A percentile compares a stretch with the other conserved stretches of the same genome.
Conservation (phyloP, 2,113 vertebrate genomes). For the Madoqua kirkii region DNA sequence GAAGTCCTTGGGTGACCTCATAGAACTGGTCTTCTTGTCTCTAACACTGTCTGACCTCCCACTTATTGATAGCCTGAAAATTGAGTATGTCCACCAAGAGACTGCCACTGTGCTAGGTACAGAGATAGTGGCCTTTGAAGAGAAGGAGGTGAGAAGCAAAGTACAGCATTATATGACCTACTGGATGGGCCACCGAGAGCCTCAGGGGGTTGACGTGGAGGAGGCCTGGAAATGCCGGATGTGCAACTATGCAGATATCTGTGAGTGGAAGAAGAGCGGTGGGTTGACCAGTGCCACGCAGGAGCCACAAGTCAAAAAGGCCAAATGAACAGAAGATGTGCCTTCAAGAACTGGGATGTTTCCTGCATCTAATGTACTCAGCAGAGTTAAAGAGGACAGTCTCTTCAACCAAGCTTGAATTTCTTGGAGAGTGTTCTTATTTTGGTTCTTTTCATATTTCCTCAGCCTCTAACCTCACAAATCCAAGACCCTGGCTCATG, state of each 20-base stretch:
- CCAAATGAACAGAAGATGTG: slow-evolving; percentile 13
- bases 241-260: slow-evolving; percentile 75
- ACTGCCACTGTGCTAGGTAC: slow-evolving; percentile 70
- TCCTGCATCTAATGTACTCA: not conserved
- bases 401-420: not conserved
- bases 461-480: not conserved
- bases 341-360: not conserved
- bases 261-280: slow-evolving; percentile 73
- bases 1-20: slow-evolving; percentile 74
- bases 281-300: not conserved
- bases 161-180: slow-evolving; percentile 74
- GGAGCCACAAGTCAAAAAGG: not conserved
- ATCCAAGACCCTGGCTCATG: not conserved
- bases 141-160: slow-evolving; percentile 65
- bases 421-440: not conserved
- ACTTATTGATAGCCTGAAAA: slow-evolving; percentile 73
- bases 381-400: not conserved
- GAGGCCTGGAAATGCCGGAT: slow-evolving; percentile 83
- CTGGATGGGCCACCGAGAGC: slow-evolving; percentile 80
- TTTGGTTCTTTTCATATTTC: slow-evolving; percentile 20
- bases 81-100: slow-evolving; percentile 83
- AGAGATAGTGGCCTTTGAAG: slow-evolving; percentile 71
- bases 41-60: slow-evolving; percentile 77
- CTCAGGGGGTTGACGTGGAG: slow-evolving; percentile 82
- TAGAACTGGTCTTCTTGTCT: slow-evolving; percentile 77